Percentiles rank a stretch among this genome's conserved stretches.
Conservation (phyloP, 2,888 invertebrate genomes). For the Lacanobia oleracea region DNA sequence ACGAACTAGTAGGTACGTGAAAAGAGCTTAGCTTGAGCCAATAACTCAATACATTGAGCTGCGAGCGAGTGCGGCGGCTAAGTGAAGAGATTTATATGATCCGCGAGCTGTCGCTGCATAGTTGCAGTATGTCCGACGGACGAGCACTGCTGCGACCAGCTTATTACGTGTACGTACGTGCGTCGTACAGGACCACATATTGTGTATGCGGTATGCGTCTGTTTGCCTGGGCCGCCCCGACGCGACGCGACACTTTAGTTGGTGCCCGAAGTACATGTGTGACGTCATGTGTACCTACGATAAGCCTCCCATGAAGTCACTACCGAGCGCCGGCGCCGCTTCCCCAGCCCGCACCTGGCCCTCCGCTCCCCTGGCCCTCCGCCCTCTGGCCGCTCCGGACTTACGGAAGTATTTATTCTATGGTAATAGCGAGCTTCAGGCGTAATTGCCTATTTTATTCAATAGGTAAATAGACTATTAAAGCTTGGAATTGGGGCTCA, state of each 20-base stretch:
- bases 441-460: slow-evolving; percentile 34
- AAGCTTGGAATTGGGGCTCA: slow-evolving; percentile 21
- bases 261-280: too few species aligned
- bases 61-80: background rate
- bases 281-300: background rate
- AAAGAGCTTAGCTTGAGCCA: background rate
- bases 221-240: too few species aligned
- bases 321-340: background rate
- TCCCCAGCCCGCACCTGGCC: too few species aligned
- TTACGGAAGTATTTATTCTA: slow-evolving; percentile 13
- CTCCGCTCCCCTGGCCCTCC: background rate
- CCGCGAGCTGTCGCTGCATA: background rate
- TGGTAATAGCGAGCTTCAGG: slow-evolving; percentile 16
- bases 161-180: background rate
- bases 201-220: background rate
- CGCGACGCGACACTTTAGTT: too few species aligned
- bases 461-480: slow-evolving; percentile 37
- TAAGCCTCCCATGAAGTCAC: background rate
- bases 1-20: background rate
- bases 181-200: background rate
- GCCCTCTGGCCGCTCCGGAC: background rate
- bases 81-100: slow-evolving; percentile 2
- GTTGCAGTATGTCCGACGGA: too few species aligned
- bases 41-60: slow-evolving; percentile 2
- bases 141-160: background rate